Evolutionary conservation across 2,113 vertebrate species (phyloP), one percentile per base, ranked within the genome.

Genomic region (Hassar affinis): DNA sequence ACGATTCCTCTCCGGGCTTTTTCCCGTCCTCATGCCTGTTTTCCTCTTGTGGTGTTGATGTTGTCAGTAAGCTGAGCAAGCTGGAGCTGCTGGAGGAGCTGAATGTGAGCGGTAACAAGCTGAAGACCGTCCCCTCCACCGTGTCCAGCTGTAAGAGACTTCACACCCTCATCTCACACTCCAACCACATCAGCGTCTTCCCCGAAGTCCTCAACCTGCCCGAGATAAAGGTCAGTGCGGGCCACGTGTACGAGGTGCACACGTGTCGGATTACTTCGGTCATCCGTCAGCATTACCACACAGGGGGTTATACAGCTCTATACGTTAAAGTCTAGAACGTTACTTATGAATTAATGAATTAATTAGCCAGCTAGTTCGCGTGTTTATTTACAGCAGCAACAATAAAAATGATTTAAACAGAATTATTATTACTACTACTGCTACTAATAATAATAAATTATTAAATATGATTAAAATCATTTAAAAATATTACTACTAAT

Each of bases 71-170:
- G 90, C 92, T 99, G 82, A 96, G 96, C 92, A 99, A 97, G 80
- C 91, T 99, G 91, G 97, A 98, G 85, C 92, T 94, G 27, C 91
- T 99, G 89, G 98, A 99, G 89, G 98, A 99, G 91, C 92, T 99
- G 66, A 98, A 99, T 89, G 90, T 99, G 82, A 99, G 97, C 85
- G 96, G 98, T 74, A 99, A 99, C 93, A 97, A 96, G 85, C 93
- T 99, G 86, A 98, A 97, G 94, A 94, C 95, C 12, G 96, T 99
- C 90, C 98, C 98, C 68, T 98, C 97, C 79, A 99, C 98, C 0
- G 95, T 99, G 87, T 95, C 96, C 83, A 96, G 96, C 93, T 98
- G 97, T 91, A 97, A 96, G 90, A 94, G 94, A 57, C 95, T 99
- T 79, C 98, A 97, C 89, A 97, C 96, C 0, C 96, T 99, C 81